phyloP scores from a whole-genome alignment of 2,113 vertebrate species.

The Myiagra hebetior region DNA sequence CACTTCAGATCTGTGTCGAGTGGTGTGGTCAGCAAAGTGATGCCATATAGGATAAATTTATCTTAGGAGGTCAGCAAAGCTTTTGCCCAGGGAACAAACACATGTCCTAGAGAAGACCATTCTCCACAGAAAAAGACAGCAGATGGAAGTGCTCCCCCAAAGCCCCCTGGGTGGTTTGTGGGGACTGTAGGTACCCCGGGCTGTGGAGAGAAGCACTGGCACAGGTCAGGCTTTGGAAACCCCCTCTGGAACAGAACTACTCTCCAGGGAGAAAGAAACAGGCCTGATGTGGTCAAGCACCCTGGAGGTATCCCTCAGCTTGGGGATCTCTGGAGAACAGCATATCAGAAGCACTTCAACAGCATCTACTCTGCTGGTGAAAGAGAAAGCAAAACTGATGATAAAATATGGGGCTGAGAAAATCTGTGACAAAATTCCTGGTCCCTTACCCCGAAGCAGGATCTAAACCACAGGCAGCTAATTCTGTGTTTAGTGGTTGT shows the following conservation, averaged over 20 bases:
- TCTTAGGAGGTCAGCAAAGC: not conserved
- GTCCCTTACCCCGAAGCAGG: not conserved
- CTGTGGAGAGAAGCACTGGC: constrained; percentile 47
- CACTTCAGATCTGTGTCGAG: not conserved
- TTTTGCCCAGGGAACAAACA: not conserved
- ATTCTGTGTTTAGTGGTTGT: not conserved
- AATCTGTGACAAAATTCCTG: not conserved
- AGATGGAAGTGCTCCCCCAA: not conserved
- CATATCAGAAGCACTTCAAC: not conserved
- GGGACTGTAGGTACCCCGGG: constrained; percentile 46
- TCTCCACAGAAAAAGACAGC: not conserved
- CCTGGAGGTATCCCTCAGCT: not conserved
- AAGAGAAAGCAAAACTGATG: not conserved
- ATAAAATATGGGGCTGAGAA: not conserved
- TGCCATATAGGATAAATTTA: not conserved
- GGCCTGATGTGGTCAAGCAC: not conserved
- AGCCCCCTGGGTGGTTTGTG: constrained; percentile 22
- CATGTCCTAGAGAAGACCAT: fast-evolving
- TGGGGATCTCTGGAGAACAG: constrained; percentile 39
- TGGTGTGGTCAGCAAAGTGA: not conserved
- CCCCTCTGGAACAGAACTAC: constrained; percentile 76
- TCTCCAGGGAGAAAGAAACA: constrained; percentile 15
- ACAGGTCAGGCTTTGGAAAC: constrained; percentile 75
- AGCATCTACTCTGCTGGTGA: not conserved
- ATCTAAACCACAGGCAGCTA: not conserved